These are phyloP conservation scores for Paratrypauchen microcephalus DNA, from an alignment of 2,797 vertebrate species.

Conservation along the genomic window DNA sequence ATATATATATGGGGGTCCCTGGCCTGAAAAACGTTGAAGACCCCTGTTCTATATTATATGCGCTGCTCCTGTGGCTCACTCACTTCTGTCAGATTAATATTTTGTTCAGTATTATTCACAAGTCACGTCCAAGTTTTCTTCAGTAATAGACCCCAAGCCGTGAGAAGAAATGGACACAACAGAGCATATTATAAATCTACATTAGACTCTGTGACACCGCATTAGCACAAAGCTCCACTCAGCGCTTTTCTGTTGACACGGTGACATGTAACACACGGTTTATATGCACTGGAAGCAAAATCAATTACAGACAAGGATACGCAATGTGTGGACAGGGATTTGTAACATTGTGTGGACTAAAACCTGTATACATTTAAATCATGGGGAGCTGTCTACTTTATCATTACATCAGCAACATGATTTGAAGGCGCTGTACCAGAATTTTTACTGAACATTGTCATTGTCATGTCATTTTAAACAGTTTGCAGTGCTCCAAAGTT, in stretches of 20 bases:
- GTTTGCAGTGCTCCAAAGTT: too few relatives aligned
- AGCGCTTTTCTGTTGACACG: neutral
- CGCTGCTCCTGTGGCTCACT: too few relatives aligned
- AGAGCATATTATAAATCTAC: neutral
- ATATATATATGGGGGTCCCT: too few relatives aligned
- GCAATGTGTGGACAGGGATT: too few relatives aligned
- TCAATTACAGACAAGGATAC: neutral
- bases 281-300: neutral
- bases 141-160: neutral
- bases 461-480: too few relatives aligned
- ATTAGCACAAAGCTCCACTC: neutral
- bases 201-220: neutral
- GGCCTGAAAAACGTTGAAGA: too few relatives aligned
- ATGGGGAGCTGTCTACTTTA: too few relatives aligned
- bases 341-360: too few relatives aligned
- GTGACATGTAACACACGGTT: neutral
- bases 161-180: neutral
- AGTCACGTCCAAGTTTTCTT: neutral
- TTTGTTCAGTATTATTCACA: neutral
- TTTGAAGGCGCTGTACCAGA: neutral
- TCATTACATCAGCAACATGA: too few relatives aligned
- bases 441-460: neutral
- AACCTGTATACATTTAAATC: too few relatives aligned
- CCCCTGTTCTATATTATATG: too few relatives aligned
- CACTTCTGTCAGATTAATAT: too few relatives aligned